These are phyloP conservation scores for Tapirus terrestris DNA, from an alignment of 2,113 vertebrate species.

Conservation along the genomic window DNA sequence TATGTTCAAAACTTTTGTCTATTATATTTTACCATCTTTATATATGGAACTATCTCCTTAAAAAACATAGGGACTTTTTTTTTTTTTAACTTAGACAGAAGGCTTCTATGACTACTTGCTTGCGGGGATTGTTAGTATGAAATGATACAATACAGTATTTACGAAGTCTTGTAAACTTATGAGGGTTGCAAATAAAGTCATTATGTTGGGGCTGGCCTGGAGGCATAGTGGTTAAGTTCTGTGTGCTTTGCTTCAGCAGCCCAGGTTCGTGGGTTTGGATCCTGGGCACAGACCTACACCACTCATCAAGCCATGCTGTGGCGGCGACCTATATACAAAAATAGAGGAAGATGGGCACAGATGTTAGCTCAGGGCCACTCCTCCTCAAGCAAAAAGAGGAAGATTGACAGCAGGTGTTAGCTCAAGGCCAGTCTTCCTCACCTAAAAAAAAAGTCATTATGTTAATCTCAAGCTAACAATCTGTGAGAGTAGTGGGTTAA, in stretches of 20 bases:
- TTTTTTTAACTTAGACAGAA: not conserved
- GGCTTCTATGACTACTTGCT: not conserved
- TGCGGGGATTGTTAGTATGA: not conserved
- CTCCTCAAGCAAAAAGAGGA: too few species aligned
- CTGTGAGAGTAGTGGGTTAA: not conserved
- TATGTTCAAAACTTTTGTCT: not conserved
- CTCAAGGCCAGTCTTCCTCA: too few species aligned
- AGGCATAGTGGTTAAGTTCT: too few species aligned
- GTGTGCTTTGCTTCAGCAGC: too few species aligned
- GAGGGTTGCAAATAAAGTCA: constrained; percentile 10
- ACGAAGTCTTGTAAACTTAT: not conserved
- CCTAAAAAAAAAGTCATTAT: not conserved
- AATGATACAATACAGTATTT: not conserved
- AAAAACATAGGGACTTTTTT: not conserved
- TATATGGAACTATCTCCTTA: not conserved
- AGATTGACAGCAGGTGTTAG: too few species aligned
- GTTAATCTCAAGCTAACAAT: not conserved
- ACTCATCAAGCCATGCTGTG: too few species aligned
- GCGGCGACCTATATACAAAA: too few species aligned
- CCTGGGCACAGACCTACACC: too few species aligned
- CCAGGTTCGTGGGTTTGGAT: too few species aligned
- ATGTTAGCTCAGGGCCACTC: too few species aligned
- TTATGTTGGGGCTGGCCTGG: not conserved
- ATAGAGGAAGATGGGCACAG: too few species aligned
- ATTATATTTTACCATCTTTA: not conserved